These are phyloP conservation scores for Heteromormyrus szaboi DNA, from an alignment of 2,797 vertebrate species.

Conservation along the genomic window DNA sequence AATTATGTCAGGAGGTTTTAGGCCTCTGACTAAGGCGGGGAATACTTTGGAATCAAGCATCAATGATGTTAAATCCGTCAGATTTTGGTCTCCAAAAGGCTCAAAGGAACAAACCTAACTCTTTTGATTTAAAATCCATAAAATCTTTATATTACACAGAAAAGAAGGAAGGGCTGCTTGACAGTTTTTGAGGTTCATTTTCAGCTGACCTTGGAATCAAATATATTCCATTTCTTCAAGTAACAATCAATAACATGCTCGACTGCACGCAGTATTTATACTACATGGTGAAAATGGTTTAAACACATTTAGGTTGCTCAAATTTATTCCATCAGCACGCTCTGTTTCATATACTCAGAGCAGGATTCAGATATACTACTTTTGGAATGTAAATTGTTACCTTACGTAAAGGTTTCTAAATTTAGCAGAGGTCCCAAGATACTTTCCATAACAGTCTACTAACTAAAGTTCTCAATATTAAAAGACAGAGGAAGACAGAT, in stretches of 20 bases:
- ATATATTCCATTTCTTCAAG: slow-evolving; percentile 22
- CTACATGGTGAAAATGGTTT: neutral
- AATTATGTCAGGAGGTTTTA: neutral
- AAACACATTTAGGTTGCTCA: neutral
- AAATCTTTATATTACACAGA: slow-evolving; percentile 60
- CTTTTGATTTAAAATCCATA: slow-evolving; percentile 1
- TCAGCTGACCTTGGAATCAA: slow-evolving; percentile 71
- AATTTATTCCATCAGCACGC: neutral
- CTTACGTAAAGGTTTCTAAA: slow-evolving; percentile 37
- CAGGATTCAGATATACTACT: slow-evolving; percentile 17
- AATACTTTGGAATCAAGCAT: neutral
- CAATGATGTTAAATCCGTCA: neutral
- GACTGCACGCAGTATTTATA: slow-evolving; percentile 5
- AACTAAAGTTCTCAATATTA: slow-evolving; percentile 22
- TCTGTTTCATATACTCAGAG: slow-evolving; percentile 10
- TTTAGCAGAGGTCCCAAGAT: slow-evolving; percentile 14
- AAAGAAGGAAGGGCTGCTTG: slow-evolving; percentile 84
- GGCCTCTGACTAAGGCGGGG: neutral
- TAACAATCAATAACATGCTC: slow-evolving; percentile 13
- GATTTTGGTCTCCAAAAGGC: neutral
- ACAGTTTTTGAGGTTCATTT: slow-evolving; percentile 93
- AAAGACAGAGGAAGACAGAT: slow-evolving; percentile 9
- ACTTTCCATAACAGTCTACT: slow-evolving; percentile 23
- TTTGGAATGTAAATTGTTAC: slow-evolving; percentile 36
- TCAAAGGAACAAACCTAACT: neutral